Percentiles rank a stretch among this genome's conserved stretches.
Conservation (phyloP, 2,888 invertebrate genomes). For the Chaetogeoica ovagalla region DNA sequence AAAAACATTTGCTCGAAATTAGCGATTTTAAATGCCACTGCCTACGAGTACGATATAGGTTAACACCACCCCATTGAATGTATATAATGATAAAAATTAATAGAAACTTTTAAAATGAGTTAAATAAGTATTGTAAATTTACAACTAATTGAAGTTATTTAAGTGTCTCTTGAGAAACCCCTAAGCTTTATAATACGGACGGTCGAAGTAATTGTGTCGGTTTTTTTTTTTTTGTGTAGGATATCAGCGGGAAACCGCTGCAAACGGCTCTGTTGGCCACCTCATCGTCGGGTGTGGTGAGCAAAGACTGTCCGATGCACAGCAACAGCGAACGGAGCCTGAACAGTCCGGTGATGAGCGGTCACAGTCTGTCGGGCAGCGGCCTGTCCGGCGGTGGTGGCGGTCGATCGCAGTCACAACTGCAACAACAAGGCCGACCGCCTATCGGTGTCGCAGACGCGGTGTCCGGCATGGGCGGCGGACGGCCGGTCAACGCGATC, state of each 20-base stretch:
- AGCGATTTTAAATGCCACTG: too few species aligned
- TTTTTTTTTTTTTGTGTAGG: constrained; percentile 64
- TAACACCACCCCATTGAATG: too few species aligned
- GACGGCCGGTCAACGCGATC: constrained; percentile 57
- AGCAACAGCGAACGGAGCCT: constrained; percentile 89
- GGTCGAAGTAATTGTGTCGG: too few species aligned
- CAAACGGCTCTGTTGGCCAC: constrained; percentile 88
- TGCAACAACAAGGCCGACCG: constrained; percentile 63
- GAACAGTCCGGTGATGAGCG: constrained; percentile 91
- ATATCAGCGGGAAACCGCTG: constrained; percentile 89
- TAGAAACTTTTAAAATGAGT: too few species aligned
- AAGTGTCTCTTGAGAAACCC: too few species aligned
- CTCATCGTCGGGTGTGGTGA: constrained; percentile 84
- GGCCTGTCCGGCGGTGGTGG: constrained; percentile 70
- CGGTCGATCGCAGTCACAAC: constrained; percentile 19
- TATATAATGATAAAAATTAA: too few species aligned
- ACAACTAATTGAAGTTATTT: too few species aligned
- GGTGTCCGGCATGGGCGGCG: constrained; percentile 77
- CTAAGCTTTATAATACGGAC: too few species aligned
- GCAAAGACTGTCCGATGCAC: constrained; percentile 79
- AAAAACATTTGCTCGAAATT: too few species aligned
- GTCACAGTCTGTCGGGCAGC: constrained; percentile 80
- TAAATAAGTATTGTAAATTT: too few species aligned
- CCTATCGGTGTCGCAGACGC: constrained; percentile 86
- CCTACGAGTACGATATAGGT: too few species aligned